Evolutionary conservation across 2,113 vertebrate genomes (phyloP).

Genomic region (Vidua chalybeata): DNA sequence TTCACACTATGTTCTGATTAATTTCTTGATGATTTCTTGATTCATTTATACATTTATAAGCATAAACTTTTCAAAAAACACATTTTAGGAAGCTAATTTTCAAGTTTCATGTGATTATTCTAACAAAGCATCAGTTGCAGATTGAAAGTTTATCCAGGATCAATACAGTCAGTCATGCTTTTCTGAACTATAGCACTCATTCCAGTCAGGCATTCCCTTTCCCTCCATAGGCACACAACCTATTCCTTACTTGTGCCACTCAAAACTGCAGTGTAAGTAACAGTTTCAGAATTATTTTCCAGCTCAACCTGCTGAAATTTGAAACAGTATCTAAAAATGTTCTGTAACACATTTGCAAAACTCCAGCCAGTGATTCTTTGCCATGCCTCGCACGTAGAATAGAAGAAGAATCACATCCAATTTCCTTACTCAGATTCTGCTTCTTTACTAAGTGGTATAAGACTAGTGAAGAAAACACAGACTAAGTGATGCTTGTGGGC

Average conservation of each 20-base stretch:
- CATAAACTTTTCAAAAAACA: not conserved
- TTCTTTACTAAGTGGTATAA: not conserved
- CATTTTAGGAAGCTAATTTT: not conserved
- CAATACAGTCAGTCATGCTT: not conserved
- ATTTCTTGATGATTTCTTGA: not conserved
- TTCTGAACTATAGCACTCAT: not conserved
- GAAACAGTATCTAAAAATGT: not conserved
- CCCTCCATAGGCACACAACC: not conserved
- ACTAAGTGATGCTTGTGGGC: not conserved
- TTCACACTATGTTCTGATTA: not conserved
- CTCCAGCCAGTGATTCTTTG: not conserved
- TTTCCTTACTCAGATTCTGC: not conserved
- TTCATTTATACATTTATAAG: not conserved
- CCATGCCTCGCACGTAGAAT: not conserved
- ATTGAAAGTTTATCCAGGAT: not conserved
- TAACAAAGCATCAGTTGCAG: not conserved
- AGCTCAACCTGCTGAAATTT: not conserved
- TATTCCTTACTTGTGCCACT: not conserved
- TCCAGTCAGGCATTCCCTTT: not conserved
- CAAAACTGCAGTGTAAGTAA: not conserved
- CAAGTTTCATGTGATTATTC: not conserved
- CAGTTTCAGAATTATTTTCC: not conserved
- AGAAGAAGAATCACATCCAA: not conserved
- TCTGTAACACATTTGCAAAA: not conserved
- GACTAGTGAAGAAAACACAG: not conserved